A percentile compares a stretch with the other conserved stretches of the same genome.
Conservation (phyloP, 64 coral and sea anemone genomes). For the Porites australiensis region DNA sequence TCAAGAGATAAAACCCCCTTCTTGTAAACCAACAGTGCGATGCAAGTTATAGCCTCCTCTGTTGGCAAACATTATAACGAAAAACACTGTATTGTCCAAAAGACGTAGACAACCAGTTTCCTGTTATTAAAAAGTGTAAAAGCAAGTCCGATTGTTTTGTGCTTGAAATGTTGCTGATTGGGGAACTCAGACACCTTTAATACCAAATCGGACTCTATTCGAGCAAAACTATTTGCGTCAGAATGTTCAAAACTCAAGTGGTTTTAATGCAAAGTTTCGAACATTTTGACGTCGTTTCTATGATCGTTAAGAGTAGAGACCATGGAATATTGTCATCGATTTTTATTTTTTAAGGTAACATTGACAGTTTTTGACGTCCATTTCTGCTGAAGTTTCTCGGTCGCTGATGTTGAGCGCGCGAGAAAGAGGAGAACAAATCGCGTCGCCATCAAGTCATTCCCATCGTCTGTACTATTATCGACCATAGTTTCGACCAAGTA, state of each 20-base stretch:
- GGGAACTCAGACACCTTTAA: not conserved
- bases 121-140: not conserved
- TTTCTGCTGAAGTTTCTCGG: too few species aligned
- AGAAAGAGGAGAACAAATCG: not conserved
- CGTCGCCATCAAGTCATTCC: not conserved
- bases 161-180: not conserved
- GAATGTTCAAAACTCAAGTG: too few species aligned
- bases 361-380: too few species aligned
- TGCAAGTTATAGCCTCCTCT: not conserved
- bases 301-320: not conserved
- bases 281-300: too few species aligned
- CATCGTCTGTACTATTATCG: too few species aligned
- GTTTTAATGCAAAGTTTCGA: too few species aligned
- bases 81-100: not conserved
- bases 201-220: not conserved
- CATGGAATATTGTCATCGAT: not conserved
- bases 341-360: not conserved
- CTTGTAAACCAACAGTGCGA: not conserved
- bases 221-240: too few species aligned
- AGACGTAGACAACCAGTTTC: not conserved
- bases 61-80: not conserved
- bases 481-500: not conserved
- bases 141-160: not conserved
- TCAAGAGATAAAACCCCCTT: not conserved
- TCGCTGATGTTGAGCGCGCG: not conserved